Evolutionary conservation across 2,888 invertebrate genomes (phyloP).

Genomic region (Sarcophaga rosellei): DNA sequence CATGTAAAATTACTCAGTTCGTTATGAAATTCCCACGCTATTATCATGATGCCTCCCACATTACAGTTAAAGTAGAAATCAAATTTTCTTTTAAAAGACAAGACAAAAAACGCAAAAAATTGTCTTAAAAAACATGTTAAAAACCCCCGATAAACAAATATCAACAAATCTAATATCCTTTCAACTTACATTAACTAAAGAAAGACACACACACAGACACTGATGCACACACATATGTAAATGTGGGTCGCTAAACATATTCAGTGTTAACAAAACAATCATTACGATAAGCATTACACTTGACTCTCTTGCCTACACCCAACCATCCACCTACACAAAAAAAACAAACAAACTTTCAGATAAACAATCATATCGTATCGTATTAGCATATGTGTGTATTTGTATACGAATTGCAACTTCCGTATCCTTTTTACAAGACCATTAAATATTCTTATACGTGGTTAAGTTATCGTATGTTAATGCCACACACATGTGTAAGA

Average conservation of each 20-base stretch:
- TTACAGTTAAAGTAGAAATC: not conserved
- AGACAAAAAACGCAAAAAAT: constrained; percentile 1
- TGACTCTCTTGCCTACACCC: constrained; percentile 28
- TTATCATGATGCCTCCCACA: too few relatives aligned
- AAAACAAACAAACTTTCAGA: too few relatives aligned
- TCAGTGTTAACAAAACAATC: constrained; percentile 68
- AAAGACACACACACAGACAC: constrained; percentile 1
- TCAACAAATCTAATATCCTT: constrained; percentile 59
- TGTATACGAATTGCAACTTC: constrained; percentile 62
- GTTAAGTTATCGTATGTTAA: not conserved
- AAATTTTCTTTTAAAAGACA: not conserved
- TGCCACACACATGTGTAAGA: not conserved
- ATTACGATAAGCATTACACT: constrained; percentile 67
- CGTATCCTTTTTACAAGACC: constrained; percentile 64
- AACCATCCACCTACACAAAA: not conserved
- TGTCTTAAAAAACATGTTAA: constrained; percentile 11
- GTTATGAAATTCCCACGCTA: too few relatives aligned
- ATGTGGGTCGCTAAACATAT: constrained; percentile 53
- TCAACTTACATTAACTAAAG: constrained; percentile 20
- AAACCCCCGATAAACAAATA: constrained; percentile 48
- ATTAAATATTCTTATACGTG: constrained; percentile 26
- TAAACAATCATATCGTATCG: not conserved
- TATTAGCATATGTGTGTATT: not conserved
- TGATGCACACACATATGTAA: constrained; percentile 22
- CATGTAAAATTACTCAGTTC: too few relatives aligned